phyloP scores from a whole-genome alignment of 2,888 invertebrate genomes.

The Orthonevra nobilis region DNA sequence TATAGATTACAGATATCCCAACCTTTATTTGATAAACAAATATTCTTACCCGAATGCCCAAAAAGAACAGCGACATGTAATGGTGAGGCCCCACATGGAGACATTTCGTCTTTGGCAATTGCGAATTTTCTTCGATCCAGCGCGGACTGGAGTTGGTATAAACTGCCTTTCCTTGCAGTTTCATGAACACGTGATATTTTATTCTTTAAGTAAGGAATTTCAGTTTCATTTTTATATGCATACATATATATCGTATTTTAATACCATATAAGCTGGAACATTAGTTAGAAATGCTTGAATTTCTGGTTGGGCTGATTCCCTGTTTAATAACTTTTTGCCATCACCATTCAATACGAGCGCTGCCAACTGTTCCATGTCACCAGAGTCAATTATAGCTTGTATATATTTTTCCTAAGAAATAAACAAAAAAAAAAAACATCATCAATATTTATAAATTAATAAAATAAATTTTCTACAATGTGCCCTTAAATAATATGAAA shows the following conservation, averaged over 20 bases:
- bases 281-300: constrained; percentile 93
- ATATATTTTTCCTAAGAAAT: constrained; percentile 84
- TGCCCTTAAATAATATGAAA: constrained; percentile 4
- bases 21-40: constrained; percentile 7
- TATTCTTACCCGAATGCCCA: constrained; percentile 88
- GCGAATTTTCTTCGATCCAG: constrained; percentile 95
- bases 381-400: constrained; percentile 84
- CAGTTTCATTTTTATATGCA: not conserved
- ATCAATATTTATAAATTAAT: too few species aligned
- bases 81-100: constrained; percentile 91
- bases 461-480: too few species aligned
- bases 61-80: constrained; percentile 92
- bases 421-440: not conserved
- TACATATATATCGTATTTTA: constrained; percentile 31
- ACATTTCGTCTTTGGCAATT: constrained; percentile 90
- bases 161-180: constrained; percentile 91
- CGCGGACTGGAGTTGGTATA: constrained; percentile 91
- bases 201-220: constrained; percentile 81
- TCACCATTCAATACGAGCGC: constrained; percentile 93
- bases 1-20: too few species aligned
- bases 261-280: constrained; percentile 93
- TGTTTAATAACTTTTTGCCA: constrained; percentile 87
- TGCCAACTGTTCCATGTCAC: constrained; percentile 95
- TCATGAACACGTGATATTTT: constrained; percentile 94
- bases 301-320: constrained; percentile 87